Base-by-base conservation (phyloP, 2,113 vertebrate species). In the Cavia porcellus region DNA sequence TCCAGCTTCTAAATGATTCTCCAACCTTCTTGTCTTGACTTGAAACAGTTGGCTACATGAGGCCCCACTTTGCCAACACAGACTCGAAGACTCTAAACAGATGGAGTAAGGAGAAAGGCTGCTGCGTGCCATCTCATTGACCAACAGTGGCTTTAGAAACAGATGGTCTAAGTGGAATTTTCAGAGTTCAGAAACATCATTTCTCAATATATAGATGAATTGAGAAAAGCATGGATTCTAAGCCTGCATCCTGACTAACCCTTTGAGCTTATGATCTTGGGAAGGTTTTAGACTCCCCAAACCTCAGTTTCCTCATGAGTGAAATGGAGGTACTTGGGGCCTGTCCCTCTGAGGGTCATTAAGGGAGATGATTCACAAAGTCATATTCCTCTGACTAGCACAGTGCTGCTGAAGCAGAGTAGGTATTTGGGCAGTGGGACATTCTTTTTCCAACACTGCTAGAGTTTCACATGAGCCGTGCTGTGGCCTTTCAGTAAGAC, bases 61-160 rank as follows among this genome's bases (percentile, higher is more conserved):
- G 42, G 47, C 7, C 64, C 62, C 13, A 28, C 25, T 47, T 30
- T 13, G 32, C 9, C 35, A 64, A 30, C 12, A 24, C 5, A 0
- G 42, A 42, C 62, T 28, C 1, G 14, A 47, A 47, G 22, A 70
- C 35, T 61, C 28, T 81, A 35, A 10, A 2, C 14, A 5, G 50
- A 35, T 19, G 22, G 52, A 25, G 15, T 6, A 50, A 45, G 50
- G 30, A 5, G 19, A 47, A 55, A 45, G 4, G 5, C 2, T 0
- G 19, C 5, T 4, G 3, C 1, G 0, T 12, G 3, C 35, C 4
- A 28, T 13, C 45, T 59, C 7, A 20, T 52, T 2, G 13, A 57
- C n/a, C 30, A 15, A 19, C 0, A 0, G 55, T 3, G 25, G 12
- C 12, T 13, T 86, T 7, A 50, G 84, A 45, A 55, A 38, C 38